phyloP scores from a whole-genome alignment of 2,797 vertebrate species.

The Falco columbarius region DNA sequence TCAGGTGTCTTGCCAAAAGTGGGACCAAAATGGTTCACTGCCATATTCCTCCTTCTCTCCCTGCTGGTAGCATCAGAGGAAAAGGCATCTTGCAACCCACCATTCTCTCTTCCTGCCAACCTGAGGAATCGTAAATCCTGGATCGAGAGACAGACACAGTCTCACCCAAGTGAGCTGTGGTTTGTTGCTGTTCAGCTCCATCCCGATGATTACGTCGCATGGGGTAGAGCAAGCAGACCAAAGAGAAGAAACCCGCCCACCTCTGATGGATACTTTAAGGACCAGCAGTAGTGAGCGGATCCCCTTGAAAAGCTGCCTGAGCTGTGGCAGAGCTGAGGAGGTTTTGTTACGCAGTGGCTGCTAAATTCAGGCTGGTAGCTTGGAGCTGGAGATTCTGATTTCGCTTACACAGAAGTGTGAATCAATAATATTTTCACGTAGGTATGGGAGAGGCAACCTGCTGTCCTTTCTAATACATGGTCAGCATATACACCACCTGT shows the following conservation, averaged over 20 bases:
- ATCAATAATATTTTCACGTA: neutral
- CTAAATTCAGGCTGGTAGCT: neutral
- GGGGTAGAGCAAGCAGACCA: neutral
- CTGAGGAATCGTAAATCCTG: neutral
- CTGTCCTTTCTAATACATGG: neutral
- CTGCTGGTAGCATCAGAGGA: neutral
- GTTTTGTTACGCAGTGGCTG: neutral
- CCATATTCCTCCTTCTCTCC: neutral
- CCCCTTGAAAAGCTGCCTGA: neutral
- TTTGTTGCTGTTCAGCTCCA: neutral
- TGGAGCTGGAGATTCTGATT: conserved; percentile 10
- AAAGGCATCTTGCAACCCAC: neutral
- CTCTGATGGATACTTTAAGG: neutral
- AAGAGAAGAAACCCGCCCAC: neutral
- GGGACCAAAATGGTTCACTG: neutral
- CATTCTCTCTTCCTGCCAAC: neutral
- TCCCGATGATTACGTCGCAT: neutral
- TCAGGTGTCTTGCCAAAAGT: neutral
- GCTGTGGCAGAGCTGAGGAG: neutral
- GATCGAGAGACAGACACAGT: rapidly evolving
- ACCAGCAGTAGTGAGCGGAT: neutral
- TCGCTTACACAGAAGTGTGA: neutral
- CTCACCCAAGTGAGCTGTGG: neutral
- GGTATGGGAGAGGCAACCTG: neutral
- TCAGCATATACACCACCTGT: neutral